These are phyloP conservation scores for Panagrolaimus sp. DNA, from an alignment of 1,140 invertebrate species.

Conservation along the genomic window DNA sequence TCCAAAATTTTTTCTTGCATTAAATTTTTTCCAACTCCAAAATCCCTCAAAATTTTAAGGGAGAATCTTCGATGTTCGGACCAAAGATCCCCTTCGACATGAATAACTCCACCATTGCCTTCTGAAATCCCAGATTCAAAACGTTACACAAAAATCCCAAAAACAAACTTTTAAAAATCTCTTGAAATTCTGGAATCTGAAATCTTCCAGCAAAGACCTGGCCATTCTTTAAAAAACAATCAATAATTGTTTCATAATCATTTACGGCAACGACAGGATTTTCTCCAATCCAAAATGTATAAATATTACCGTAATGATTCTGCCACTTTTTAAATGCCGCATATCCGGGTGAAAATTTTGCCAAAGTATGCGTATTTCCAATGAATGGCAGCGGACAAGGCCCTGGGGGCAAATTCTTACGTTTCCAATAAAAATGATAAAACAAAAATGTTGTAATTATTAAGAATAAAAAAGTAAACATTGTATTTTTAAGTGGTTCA, in stretches of 20 bases:
- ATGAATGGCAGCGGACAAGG: slow-evolving; percentile 21
- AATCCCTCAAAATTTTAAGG: background rate
- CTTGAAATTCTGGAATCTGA: too few relatives aligned
- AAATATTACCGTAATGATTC: slow-evolving; percentile 23
- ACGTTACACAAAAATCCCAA: too few relatives aligned
- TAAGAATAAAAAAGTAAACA: background rate
- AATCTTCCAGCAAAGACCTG: slow-evolving; percentile 11
- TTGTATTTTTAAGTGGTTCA: too few relatives aligned
- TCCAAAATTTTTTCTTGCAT: background rate
- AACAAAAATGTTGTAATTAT: background rate
- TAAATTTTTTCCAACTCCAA: slow-evolving; percentile 3
- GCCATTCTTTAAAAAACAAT: slow-evolving; percentile 18
- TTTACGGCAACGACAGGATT: slow-evolving; percentile 17
- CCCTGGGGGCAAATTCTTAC: background rate
- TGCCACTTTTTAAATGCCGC: slow-evolving; percentile 37
- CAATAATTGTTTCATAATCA: slow-evolving; percentile 19
- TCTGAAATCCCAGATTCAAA: too few relatives aligned
- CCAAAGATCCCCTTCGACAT: too few relatives aligned
- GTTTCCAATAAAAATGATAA: background rate
- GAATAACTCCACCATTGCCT: too few relatives aligned
- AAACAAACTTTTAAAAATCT: too few relatives aligned
- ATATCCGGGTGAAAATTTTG: slow-evolving; percentile 25
- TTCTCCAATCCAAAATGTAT: slow-evolving; percentile 26
- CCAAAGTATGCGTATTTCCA: slow-evolving; percentile 22
- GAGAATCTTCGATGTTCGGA: background rate